Percentiles rank a stretch among this genome's conserved stretches.
These are phyloP conservation scores for Mesopsocus fuscifrons DNA, from an alignment of 2,888 invertebrate genomes.

Conservation along the genomic window DNA sequence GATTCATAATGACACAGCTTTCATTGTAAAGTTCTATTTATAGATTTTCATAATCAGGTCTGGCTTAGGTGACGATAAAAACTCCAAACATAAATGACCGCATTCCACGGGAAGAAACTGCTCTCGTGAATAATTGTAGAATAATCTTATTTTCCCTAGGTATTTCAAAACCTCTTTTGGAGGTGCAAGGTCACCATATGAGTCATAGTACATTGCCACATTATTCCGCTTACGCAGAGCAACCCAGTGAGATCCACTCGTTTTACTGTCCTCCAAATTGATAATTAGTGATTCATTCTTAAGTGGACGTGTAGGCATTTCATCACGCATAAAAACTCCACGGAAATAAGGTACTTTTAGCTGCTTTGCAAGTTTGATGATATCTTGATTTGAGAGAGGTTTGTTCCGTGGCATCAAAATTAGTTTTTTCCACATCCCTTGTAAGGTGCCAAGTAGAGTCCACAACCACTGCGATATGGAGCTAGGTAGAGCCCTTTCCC, in stretches of 20 bases:
- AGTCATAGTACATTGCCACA: not conserved
- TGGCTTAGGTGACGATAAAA: too few species aligned
- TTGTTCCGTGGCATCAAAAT: conserved; percentile 16
- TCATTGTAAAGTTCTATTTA: not conserved
- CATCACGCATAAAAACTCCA: conserved; percentile 16
- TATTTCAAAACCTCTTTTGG: not conserved
- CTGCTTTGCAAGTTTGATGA: conserved; percentile 14
- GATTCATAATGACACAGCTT: not conserved
- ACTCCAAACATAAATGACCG: not conserved
- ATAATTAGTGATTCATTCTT: conserved; percentile 15
- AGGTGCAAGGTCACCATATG: not conserved
- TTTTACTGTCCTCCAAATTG: conserved; percentile 16
- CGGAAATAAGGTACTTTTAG: conserved; percentile 16
- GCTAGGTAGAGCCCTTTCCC: conserved; percentile 17
- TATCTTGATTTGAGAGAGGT: conserved; percentile 17
- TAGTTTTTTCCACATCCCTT: conserved; percentile 15
- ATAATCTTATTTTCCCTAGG: not conserved
- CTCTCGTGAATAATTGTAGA: not conserved
- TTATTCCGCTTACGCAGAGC: conserved; percentile 10
- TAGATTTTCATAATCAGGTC: too few species aligned
- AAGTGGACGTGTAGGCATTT: conserved; percentile 13
- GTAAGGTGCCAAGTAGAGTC: conserved; percentile 13
- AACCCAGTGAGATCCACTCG: conserved; percentile 17
- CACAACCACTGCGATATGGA: conserved; percentile 15
- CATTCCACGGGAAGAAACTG: not conserved